Evolutionary conservation across 2,797 vertebrate species (phyloP).

Genomic region (Gadopsis bispinosus): DNA sequence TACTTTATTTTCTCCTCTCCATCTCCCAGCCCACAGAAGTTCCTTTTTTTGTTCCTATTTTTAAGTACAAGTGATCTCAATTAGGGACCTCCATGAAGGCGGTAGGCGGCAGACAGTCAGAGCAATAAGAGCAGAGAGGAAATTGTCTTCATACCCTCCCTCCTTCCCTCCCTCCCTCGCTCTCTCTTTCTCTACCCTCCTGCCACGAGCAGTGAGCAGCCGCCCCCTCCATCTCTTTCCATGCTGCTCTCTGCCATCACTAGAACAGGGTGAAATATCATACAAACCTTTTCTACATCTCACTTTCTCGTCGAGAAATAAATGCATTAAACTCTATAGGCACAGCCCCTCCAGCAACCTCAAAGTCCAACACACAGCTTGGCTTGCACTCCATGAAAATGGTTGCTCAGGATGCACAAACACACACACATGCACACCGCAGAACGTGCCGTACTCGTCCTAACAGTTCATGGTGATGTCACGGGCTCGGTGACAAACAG

Average conservation of each 20-base stretch:
- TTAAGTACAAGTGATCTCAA: conserved; percentile 92
- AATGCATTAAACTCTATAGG: conserved; percentile 26
- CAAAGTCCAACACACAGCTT: conserved; percentile 38
- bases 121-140: conserved; percentile 88
- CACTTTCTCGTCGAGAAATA: conserved; percentile 31
- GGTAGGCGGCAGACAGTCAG: conserved; percentile 88
- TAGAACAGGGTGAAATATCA: conserved; percentile 63
- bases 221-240: conserved; percentile 77
- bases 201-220: conserved; percentile 76
- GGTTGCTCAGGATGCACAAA: conserved; percentile 30
- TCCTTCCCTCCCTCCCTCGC: conserved; percentile 22
- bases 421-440: conserved; percentile 51
- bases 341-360: conserved; percentile 29
- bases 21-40: conserved; percentile 85
- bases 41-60: conserved; percentile 89
- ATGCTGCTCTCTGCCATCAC: conserved; percentile 56
- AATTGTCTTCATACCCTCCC: conserved; percentile 86
- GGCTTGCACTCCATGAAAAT: conserved; percentile 28
- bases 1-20: conserved; percentile 82
- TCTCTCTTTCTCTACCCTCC: conserved; percentile 56
- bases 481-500: conserved; percentile 81
- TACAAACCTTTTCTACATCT: conserved; percentile 50
- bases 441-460: conserved; percentile 73
- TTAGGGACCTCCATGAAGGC: conserved; percentile 91
- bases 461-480: conserved; percentile 78